Base-by-base conservation (phyloP, 2,113 vertebrate species). In the Oxyura jamaicensis region DNA sequence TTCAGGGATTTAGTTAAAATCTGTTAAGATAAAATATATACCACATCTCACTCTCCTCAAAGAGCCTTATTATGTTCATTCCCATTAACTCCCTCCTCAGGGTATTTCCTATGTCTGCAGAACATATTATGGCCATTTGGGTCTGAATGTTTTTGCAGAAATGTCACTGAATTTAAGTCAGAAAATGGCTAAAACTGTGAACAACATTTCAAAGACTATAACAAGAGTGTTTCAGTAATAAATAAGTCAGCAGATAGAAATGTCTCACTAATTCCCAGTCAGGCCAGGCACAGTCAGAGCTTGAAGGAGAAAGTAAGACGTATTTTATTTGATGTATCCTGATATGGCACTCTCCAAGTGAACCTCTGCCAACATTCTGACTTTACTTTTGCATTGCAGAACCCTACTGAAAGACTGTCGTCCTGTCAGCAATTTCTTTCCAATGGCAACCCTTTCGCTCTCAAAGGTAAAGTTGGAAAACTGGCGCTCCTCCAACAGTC, bases 1-100 rank as follows among this genome's bases (percentile, higher is more conserved):
- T 97, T 94, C 73, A 89, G 88, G 94, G 91, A 75, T 67, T 96
- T 96, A 86, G 86, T 89, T 96, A 91, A 96, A 96, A 96, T 96
- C 84, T 80, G 75, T 92, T 97, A 80, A 95, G 93, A 97, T 94
- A 97, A 97, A 97, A 97, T 97, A 96, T 83, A 93, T 95, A 86
- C 69, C 17, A 4, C 95, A 90, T 96, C 93, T 97, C 62, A 50
- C 91, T 97, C 86, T 88, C 86, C 77, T 72, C 88, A 92, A 85
- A 97, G 97, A 97, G 83, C 81, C 91, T 97, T 97, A 94, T 97
- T 96, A 93, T 96, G 91, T 97, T 97, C 96, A 80, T 92, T 96
- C 86, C 94, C 94, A 96, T 98, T 97, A 97, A 97, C 85, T 96
- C 71, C 68, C 66, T 97, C 97, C 97, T 97, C 28, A 7, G 97